Conservation (phyloP, 2,888 invertebrate species). For the Phyto melanocephala region DNA sequence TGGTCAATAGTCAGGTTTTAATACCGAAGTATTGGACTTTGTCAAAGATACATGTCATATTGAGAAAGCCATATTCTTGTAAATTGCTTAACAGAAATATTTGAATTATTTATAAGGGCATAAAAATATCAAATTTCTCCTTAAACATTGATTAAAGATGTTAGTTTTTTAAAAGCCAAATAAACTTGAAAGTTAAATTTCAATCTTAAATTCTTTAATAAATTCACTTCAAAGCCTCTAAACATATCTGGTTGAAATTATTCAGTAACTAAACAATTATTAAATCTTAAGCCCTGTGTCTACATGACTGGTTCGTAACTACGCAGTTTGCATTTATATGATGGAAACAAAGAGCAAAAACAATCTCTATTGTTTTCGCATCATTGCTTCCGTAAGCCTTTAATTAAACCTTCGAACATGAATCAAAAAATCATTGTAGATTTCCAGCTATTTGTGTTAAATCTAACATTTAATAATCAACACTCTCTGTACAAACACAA, state of each 20-base stretch:
- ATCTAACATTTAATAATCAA: conserved; percentile 37
- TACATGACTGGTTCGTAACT: background rate
- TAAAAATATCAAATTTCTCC: no score
- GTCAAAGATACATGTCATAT: no score
- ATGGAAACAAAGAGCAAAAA: conserved; percentile 8
- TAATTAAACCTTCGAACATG: conserved; percentile 55
- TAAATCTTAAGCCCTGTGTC: background rate
- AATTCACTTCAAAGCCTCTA: no score
- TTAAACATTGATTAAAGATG: no score
- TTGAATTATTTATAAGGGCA: no score
- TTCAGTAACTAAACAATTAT: background rate
- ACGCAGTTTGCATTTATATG: background rate
- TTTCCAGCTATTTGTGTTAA: conserved; percentile 36
- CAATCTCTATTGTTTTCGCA: conserved; percentile 44
- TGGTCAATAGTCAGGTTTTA: conserved; percentile 25
- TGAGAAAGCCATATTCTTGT: no score
- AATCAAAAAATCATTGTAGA: conserved; percentile 38
- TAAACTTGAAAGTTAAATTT: no score
- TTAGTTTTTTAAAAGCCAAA: no score
- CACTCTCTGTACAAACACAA: background rate
- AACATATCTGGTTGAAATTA: background rate
- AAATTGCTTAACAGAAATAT: no score
- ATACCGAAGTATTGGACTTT: conserved; percentile 1
- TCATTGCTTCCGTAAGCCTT: conserved; percentile 42
- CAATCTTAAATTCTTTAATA: no score